phyloP scores from a whole-genome alignment of 2,888 invertebrate species.

The Leptinotarsa tumamoca region DNA sequence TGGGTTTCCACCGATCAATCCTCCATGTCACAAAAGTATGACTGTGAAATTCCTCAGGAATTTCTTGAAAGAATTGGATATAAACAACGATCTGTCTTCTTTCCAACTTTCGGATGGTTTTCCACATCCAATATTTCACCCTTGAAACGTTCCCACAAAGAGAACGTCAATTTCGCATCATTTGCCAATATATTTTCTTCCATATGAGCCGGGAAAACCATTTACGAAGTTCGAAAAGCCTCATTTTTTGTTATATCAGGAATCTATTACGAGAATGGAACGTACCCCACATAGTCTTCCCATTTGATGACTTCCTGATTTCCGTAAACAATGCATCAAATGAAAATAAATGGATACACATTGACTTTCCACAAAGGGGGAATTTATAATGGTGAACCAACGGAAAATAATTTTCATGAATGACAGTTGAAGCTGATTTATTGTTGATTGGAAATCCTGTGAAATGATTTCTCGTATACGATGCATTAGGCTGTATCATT shows the following conservation, averaged over 20 bases:
- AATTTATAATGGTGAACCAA: neutral
- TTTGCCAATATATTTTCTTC: neutral
- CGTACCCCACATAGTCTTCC: neutral
- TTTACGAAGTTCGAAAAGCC: neutral
- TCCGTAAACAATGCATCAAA: neutral
- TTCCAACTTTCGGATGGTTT: conserved; percentile 2
- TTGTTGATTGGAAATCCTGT: neutral
- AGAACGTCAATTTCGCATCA: neutral
- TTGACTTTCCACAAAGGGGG: neutral
- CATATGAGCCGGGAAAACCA: neutral
- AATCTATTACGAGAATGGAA: neutral
- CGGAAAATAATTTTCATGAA: neutral
- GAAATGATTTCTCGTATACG: neutral
- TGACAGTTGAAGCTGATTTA: neutral
- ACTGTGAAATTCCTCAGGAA: neutral
- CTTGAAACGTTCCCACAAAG: neutral
- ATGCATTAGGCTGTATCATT: no score
- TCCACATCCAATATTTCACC: conserved; percentile 4
- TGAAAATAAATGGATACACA: neutral
- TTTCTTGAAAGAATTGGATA: neutral
- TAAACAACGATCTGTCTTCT: neutral
- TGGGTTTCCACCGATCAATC: no score
- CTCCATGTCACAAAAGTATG: neutral
- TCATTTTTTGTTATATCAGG: neutral
- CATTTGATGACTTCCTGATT: neutral